Evolutionary conservation across 2,888 invertebrate species (phyloP), one percentile per base, ranked within the genome.

Genomic region (Melinaea marsaeus): DNA sequence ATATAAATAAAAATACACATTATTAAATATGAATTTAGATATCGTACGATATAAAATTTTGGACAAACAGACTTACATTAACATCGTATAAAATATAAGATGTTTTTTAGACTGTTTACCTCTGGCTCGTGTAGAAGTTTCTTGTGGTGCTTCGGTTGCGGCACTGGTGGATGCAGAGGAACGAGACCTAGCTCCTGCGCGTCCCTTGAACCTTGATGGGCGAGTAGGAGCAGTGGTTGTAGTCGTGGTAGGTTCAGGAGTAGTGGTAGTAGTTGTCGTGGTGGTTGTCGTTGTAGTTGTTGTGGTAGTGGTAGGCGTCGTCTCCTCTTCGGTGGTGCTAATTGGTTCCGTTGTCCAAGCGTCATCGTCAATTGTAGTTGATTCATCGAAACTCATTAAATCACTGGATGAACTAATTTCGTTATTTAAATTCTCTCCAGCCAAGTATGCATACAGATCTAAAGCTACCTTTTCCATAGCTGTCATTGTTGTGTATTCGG

Each of bases 381-480:
- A 81, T 0, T 85, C 86, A 55, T 90, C 90, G 45, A 85, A 81
- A 57, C 71, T 79, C 22, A 83, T 71, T 48, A 84, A 77, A 67
- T 84, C 83, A 32, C 75, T 85, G 6, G 88, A 81, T 1, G 85
- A 83, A 61, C 83, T 90, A 7, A 91, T 88, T 69, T 92, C 92
- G 51, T 92, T 93, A 69, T 94, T 94, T 34, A 92, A 83, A 71
- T 93, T 93, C 72, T 93, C 93, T 32, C 93, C 92, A 11, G 93
- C 93, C 58, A 95, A 89, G 74, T 96, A 95, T 0, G 96, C 96
- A 76, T 96, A 96, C 57, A 96, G 87, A 74, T 96, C 96, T 13
- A 95, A 88, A 11, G 96, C 96, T 0, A 95, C 95, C 85, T 96
- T 96, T 77, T 96, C 95, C 94, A 95, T 95, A 0, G 93, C 92